Evolutionary conservation across 2,797 vertebrate genomes (phyloP), one percentile per base, ranked within the genome.

Genomic region (Arrhamphus sclerolepis): DNA sequence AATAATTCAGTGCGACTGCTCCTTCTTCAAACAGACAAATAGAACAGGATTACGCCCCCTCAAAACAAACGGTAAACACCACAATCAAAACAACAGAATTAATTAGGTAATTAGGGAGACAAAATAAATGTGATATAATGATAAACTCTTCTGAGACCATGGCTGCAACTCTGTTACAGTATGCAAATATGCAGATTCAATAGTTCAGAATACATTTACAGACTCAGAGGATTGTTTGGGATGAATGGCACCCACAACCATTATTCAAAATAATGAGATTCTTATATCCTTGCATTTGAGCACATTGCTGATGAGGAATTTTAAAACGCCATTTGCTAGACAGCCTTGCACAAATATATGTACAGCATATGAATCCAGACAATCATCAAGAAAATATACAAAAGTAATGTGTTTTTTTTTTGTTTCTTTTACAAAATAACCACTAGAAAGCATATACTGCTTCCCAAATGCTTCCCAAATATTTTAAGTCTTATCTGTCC

Each of bases 111-210:
- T 93, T 93, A 93, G 89, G 80, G 86, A 92, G 89, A 93, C 92
- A 93, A 93, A 94, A 94, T 92, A 93, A 93, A 93, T 93, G 91
- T 87, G 89, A 93, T 93, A 92, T 91, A 92, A 93, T 92, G 89
- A 91, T 92, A 91, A 93, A 91, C 87, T 92, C 91, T 89, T 88
- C 80, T 49, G 90, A 89, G 90, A 86, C 78, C 78, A 76, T 91
- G 93, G 89, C 89, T 91, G 89, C 80, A 87, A 81, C 87, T 83
- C 80, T 38, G 80, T 80, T 88, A 90, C 90, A 79, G 85, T 85
- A 86, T 80, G 87, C 89, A 88, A 82, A 91, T 89, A 89, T 86
- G 89, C 88, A 86, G 83, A 89, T 90, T 86, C 65, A 41, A 80
- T 85, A 84, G 86, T 89, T 90, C 72, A 59, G 86, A 84, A 89